A percentile compares a stretch with the other conserved stretches of the same genome.
Conservation (phyloP, 2,888 invertebrate genomes). For the Meiosimyza platycephala region DNA sequence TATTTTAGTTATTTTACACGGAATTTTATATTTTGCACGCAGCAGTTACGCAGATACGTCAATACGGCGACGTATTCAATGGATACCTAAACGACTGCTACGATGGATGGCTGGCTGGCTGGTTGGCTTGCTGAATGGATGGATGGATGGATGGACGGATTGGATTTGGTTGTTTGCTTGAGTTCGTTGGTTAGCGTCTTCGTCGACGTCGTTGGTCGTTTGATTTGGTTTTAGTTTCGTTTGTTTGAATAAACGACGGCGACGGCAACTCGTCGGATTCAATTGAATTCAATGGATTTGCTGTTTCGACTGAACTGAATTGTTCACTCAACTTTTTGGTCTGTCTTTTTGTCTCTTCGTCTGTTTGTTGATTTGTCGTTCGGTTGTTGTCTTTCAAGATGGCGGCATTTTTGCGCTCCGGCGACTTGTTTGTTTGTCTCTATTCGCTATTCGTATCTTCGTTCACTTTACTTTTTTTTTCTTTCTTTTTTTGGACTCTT, state of each 20-base stretch:
- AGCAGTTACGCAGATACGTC: constrained; percentile 28
- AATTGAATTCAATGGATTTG: constrained; percentile 28
- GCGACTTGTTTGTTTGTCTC: neutral
- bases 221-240: constrained; percentile 14
- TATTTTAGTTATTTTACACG: constrained; percentile 5
- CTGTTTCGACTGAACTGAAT: constrained; percentile 25
- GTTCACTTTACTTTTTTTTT: neutral
- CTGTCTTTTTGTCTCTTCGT: constrained; percentile 1
- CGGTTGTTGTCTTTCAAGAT: constrained; percentile 48
- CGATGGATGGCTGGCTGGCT: neutral
- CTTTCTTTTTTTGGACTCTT: neutral
- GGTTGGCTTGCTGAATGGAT: neutral
- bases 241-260: constrained; percentile 21
- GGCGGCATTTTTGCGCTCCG: constrained; percentile 43
- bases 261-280: constrained; percentile 1
- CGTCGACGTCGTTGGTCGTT: neutral
- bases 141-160: constrained; percentile 14
- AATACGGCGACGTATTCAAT: constrained; percentile 22
- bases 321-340: constrained; percentile 6
- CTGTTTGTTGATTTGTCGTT: neutral
- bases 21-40: neutral
- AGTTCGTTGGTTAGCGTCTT: constrained; percentile 14
- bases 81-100: constrained; percentile 30
- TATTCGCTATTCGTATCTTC: neutral
- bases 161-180: neutral